phyloP scores from a whole-genome alignment of 2,113 vertebrate genomes.

The Myrmecophaga tridactyla region DNA sequence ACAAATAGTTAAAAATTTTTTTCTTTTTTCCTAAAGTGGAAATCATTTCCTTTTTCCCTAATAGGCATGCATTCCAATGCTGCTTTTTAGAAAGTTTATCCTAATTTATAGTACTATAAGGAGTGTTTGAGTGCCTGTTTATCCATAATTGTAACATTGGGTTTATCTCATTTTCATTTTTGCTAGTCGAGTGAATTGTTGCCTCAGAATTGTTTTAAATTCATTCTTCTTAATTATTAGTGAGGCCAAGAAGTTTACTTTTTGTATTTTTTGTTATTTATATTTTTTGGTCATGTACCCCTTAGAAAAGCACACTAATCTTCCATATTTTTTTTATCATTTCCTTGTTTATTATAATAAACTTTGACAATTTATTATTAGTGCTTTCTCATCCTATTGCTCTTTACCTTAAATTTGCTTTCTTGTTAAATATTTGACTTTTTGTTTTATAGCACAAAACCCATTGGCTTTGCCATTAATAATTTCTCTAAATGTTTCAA shows the following conservation, averaged over 20 bases:
- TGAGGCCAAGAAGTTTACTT: not conserved
- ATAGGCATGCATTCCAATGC: not conserved
- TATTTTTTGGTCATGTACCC: not conserved
- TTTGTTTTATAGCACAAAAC: not conserved
- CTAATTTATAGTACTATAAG: not conserved
- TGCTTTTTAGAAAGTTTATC: not conserved
- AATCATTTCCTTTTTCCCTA: no score
- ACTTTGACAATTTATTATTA: not conserved
- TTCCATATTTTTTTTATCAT: not conserved
- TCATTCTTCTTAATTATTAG: not conserved
- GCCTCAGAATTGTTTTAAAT: constrained; percentile 11
- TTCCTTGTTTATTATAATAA: not conserved
- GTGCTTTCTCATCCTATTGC: not conserved
- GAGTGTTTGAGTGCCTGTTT: not conserved
- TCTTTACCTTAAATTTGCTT: constrained; percentile 1
- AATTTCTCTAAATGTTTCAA: constrained; percentile 6
- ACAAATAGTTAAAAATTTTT: not conserved
- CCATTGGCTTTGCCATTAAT: not conserved
- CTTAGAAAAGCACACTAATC: not conserved
- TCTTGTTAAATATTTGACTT: constrained; percentile 20
- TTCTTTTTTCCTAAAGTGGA: not conserved
- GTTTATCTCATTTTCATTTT: constrained; percentile 20
- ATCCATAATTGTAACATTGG: not conserved
- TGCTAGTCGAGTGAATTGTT: not conserved
- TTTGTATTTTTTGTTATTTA: not conserved